Evolutionary conservation across 2,888 invertebrate species (phyloP).

Genomic region (Dilophus febrilis): DNA sequence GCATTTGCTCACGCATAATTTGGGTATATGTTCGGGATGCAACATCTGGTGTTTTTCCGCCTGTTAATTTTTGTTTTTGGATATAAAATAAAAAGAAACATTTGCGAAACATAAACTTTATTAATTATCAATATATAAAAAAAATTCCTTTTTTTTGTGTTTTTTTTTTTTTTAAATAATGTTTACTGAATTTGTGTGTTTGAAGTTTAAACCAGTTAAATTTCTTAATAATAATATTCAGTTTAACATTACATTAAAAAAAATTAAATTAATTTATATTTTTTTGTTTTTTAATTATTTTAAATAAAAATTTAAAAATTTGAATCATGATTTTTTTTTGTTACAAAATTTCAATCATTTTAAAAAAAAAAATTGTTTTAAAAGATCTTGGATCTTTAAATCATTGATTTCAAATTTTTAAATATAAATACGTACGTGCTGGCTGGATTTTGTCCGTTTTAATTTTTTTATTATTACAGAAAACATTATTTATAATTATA

Average conservation of each 20-base stretch:
- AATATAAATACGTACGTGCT: conserved; percentile 18
- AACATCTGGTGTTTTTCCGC: conserved; percentile 95
- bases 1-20: conserved; percentile 91
- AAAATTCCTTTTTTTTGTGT: too few relatives aligned
- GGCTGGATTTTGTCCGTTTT: conserved; percentile 10
- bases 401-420: conserved; percentile 18
- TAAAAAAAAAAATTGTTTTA: neutral
- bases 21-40: conserved; percentile 88
- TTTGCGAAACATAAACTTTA: too few relatives aligned
- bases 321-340: neutral
- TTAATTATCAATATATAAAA: too few relatives aligned
- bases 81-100: too few relatives aligned
- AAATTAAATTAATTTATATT: neutral
- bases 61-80: too few relatives aligned
- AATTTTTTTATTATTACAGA: neutral
- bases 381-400: neutral
- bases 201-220: too few relatives aligned
- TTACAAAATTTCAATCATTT: conserved; percentile 3
- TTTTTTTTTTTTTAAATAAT: too few relatives aligned
- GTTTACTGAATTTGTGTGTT: too few relatives aligned
- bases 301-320: neutral
- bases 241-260: too few relatives aligned
- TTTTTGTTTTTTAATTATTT: neutral
- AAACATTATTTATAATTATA: conserved; percentile 11
- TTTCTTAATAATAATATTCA: too few relatives aligned